Base-by-base conservation (phyloP, 2,113 vertebrate genomes). In the Anguilla japonica region DNA sequence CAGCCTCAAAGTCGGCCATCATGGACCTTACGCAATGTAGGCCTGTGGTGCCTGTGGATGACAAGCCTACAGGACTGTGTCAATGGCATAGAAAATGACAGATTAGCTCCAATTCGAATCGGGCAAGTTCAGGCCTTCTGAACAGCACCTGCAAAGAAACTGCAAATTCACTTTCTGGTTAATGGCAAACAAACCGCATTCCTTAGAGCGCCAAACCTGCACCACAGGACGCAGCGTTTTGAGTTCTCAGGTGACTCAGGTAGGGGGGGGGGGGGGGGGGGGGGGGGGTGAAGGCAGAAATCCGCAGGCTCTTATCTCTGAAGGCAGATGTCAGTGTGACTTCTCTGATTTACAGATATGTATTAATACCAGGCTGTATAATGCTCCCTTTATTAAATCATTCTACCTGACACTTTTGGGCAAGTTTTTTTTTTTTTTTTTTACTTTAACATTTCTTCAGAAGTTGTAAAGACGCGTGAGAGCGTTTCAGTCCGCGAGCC, bases 311-410 rank as follows among this genome's bases (percentile, higher is more conserved):
- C 71, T 67, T 75, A 75, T 75, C 71, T 75, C 71, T 75, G 71
- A 11, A 75, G 71, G n/a, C n/a, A 13, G n/a, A 34, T 75, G 71
- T 34, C 71, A 75, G 71, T 5, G 71, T 75, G 71, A 75, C 71
- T 75, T 75, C 71, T 75, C 71, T 75, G 71, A 75, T 75, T 75
- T 75, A 75, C 6, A 75, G 71, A 75, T 75, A 75, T 34, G 71
- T 26, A 20, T 34, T 29, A 75, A 75, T 34, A 29, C 71, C n/a
- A 34, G 71, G 26, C 71, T 75, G 71, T 75, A 34, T 75, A 75
- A 75, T 29, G n/a, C 71, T 34, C 71, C 2, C 71, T 75, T 75
- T 75, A 75, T 29, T 13, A 75, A 75, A 75, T 75, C 71, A 75
- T 13, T 75, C 71, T n/a, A 75, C 9, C 71, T 75, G 71, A 75